A percentile compares a stretch with the other conserved stretches of the same genome.
Conservation (phyloP, 2,797 vertebrate species). For the Phrynocephalus vlangalii region DNA sequence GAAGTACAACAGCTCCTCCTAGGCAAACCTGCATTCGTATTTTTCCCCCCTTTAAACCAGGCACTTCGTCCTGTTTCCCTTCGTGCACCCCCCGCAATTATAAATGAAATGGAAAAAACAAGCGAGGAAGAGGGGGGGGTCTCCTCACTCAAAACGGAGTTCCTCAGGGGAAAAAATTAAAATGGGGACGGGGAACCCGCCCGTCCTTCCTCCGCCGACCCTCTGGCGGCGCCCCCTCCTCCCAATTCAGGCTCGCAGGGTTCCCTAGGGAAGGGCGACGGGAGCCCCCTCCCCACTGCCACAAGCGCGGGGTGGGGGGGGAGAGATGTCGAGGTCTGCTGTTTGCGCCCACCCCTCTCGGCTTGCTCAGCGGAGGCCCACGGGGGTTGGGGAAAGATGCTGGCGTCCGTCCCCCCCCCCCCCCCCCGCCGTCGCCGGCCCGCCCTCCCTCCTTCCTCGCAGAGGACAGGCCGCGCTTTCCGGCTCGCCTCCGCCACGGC, state of each 20-base stretch:
- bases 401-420: not conserved
- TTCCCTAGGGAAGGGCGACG: not conserved
- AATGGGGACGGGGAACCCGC: not conserved
- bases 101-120: not conserved
- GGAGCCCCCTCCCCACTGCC: too few species aligned
- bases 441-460: not conserved
- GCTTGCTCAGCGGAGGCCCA: not conserved
- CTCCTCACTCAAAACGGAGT: not conserved
- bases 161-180: not conserved
- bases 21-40: not conserved
- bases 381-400: not conserved
- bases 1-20: not conserved
- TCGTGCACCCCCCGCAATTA: not conserved
- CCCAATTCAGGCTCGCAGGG: too few species aligned
- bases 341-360: not conserved
- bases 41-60: not conserved
- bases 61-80: not conserved
- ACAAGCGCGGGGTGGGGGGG: too few species aligned
- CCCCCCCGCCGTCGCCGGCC: not conserved
- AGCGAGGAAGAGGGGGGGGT: not conserved
- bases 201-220: conserved; percentile 23
- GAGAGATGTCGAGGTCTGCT: not conserved
- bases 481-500: not conserved
- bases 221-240: not conserved
- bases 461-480: not conserved